These are phyloP conservation scores for Tetragonula clypearis DNA, from an alignment of 1,140 invertebrate genomes.

Conservation along the genomic window DNA sequence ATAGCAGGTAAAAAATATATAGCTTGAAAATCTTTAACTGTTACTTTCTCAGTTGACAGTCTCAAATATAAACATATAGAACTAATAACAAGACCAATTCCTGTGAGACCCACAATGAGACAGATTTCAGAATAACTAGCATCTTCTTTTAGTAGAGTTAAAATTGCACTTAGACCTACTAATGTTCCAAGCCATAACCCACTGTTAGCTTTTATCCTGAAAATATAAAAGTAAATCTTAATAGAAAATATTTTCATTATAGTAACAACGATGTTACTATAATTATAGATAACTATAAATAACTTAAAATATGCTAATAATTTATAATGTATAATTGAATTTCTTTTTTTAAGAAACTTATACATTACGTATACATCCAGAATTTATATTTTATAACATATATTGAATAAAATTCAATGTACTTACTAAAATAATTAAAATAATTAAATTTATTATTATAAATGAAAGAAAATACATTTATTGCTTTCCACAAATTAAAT, in stretches of 20 bases:
- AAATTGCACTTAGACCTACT: slow-evolving; percentile 79
- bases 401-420: not conserved
- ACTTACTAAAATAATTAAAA: too few species aligned
- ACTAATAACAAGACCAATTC: slow-evolving; percentile 75
- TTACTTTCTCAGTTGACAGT: slow-evolving; percentile 72
- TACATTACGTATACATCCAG: not conserved
- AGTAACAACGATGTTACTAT: not conserved
- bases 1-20: slow-evolving; percentile 79
- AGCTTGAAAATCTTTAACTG: slow-evolving; percentile 78
- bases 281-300: not conserved
- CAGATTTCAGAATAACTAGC: slow-evolving; percentile 78
- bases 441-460: too few species aligned
- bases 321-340: not conserved
- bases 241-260: slow-evolving; percentile 5
- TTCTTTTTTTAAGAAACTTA: not conserved
- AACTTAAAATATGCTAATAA: not conserved
- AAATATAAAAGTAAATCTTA: slow-evolving; percentile 65
- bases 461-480: too few species aligned
- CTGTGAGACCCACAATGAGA: slow-evolving; percentile 75
- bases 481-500: too few species aligned
- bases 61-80: slow-evolving; percentile 75
- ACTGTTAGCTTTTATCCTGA: slow-evolving; percentile 75
- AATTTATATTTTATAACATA: not conserved
- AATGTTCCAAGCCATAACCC: slow-evolving; percentile 84
- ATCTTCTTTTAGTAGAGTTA: slow-evolving; percentile 74